These are phyloP conservation scores for Craniophora ligustri DNA, from an alignment of 2,888 invertebrate genomes.

Conservation along the genomic window DNA sequence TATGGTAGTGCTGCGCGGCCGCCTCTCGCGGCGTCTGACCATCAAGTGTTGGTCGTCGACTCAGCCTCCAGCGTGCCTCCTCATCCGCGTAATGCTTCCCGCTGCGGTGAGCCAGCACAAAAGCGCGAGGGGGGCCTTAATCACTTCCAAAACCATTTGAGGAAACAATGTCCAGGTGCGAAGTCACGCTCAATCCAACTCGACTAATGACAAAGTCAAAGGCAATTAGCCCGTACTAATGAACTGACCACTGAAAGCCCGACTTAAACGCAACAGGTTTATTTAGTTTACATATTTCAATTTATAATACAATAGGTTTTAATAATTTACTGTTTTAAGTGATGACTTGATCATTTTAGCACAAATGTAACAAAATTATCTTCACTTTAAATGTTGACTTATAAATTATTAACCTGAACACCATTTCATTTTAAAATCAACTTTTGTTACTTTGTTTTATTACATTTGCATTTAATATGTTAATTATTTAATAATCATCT, in stretches of 20 bases:
- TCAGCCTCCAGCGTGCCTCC: constrained; percentile 74
- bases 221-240: constrained; percentile 60
- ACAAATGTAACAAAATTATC: constrained; percentile 24
- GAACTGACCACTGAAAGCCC: constrained; percentile 15
- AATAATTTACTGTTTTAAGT: constrained; percentile 14
- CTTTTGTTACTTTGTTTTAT: constrained; percentile 8
- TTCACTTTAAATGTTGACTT: not conserved
- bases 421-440: constrained; percentile 5
- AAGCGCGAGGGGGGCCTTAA: constrained; percentile 61
- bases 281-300: constrained; percentile 16
- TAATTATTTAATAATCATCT: not conserved
- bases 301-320: constrained; percentile 21
- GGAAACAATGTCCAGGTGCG: constrained; percentile 71
- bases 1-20: constrained; percentile 56
- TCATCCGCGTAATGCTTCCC: constrained; percentile 74
- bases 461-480: constrained; percentile 10
- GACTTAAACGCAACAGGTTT: constrained; percentile 15
- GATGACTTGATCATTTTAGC: constrained; percentile 18
- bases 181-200: constrained; percentile 67
- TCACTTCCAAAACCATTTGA: constrained; percentile 70
- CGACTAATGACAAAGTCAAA: constrained; percentile 60
- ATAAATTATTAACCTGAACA: not conserved
- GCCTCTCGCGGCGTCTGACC: constrained; percentile 66
- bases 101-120: constrained; percentile 59
- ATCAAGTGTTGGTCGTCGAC: constrained; percentile 66